Percentiles rank a stretch among this genome's conserved stretches.
Conservation (phyloP, 2,113 vertebrate genomes). For the Indicator maculatus region DNA sequence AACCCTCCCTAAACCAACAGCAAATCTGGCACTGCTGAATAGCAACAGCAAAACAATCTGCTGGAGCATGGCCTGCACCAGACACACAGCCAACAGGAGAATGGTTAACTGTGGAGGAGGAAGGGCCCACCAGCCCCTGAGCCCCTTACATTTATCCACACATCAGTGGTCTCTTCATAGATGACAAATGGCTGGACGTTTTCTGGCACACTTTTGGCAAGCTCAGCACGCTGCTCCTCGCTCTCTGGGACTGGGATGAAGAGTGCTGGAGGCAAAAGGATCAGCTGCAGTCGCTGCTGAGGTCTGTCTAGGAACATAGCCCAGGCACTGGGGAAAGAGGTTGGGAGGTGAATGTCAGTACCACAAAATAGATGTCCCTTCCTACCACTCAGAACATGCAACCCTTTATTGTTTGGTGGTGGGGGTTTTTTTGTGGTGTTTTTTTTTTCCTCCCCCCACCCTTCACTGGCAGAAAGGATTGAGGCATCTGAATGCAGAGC, state of each 20-base stretch:
- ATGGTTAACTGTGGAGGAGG: background rate
- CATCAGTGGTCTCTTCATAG: constrained; percentile 92
- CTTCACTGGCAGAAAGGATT: background rate
- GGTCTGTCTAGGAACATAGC: constrained; percentile 93
- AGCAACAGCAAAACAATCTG: background rate
- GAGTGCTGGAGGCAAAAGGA: constrained; percentile 88
- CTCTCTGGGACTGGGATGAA: constrained; percentile 86
- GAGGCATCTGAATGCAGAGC: constrained; percentile 52
- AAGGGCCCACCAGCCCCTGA: background rate
- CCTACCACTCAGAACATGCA: background rate
- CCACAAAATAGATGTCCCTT: background rate
- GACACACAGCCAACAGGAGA: background rate
- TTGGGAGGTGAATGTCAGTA: background rate
- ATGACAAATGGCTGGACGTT: constrained; percentile 87
- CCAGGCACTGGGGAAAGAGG: constrained; percentile 84
- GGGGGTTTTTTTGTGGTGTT: no score
- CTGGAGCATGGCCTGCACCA: background rate
- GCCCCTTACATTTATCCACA: constrained; percentile 93
- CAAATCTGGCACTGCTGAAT: background rate
- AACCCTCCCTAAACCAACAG: background rate
- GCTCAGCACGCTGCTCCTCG: constrained; percentile 82
- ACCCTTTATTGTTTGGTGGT: background rate
- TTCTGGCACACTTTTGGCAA: constrained; percentile 83
- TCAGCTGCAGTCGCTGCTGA: constrained; percentile 91
- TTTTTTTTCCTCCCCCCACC: no score